Conservation (phyloP, 2,888 invertebrate species). For the Esperia sulphurella region DNA sequence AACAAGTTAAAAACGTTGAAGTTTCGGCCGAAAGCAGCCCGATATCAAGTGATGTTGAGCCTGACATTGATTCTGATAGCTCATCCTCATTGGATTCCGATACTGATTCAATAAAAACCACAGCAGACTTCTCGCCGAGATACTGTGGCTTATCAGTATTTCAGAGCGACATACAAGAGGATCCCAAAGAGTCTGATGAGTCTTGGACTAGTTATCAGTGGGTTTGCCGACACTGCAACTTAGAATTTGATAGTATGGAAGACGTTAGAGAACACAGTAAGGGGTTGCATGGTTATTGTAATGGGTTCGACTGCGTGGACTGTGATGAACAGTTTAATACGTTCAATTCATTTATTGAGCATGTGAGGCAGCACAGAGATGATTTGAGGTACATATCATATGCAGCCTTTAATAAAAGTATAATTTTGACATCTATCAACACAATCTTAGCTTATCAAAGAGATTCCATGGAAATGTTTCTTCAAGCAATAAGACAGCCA, state of each 20-base stretch:
- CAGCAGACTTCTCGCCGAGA: neutral
- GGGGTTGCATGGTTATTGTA: neutral
- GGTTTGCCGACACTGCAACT: neutral
- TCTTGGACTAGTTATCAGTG: neutral
- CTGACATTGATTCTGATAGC: neutral
- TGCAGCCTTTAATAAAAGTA: no score
- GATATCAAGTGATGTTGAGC: no score
- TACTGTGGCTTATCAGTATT: neutral
- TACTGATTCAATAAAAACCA: neutral
- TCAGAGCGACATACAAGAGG: neutral
- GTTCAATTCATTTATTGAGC: neutral
- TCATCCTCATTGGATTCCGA: neutral
- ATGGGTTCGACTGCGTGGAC: neutral
- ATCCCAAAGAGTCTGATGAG: neutral
- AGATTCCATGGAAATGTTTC: no score
- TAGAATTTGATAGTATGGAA: neutral
- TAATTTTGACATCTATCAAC: no score
- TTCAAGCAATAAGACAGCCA: no score
- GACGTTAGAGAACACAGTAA: neutral
- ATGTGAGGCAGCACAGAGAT: constrained; percentile 1
- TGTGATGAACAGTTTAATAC: neutral
- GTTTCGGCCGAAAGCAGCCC: no score
- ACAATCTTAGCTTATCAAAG: no score
- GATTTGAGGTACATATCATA: neutral
- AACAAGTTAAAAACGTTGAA: no score